A percentile compares a stretch with the other conserved stretches of the same genome.
These are phyloP conservation scores for Heterodera schachtii DNA, from an alignment of 1,140 invertebrate genomes.

Conservation along the genomic window DNA sequence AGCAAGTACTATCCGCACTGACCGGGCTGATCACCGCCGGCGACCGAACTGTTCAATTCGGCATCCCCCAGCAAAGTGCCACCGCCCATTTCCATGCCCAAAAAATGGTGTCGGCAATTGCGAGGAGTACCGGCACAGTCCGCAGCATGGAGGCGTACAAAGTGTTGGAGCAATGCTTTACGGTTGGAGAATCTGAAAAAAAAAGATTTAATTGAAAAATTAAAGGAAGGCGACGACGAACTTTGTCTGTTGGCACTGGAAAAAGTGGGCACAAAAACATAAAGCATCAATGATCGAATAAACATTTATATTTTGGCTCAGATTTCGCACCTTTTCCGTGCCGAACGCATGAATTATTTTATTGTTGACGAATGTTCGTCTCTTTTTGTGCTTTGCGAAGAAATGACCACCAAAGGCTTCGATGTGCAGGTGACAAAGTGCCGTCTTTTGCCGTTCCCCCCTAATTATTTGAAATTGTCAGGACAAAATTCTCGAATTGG, in stretches of 20 bases:
- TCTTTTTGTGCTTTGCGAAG: slow-evolving; percentile 90
- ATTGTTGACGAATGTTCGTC: slow-evolving; percentile 94
- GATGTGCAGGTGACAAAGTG: slow-evolving; percentile 77
- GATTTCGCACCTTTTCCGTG: slow-evolving; percentile 92
- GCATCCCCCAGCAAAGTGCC: slow-evolving; percentile 31
- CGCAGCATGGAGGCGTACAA: slow-evolving; percentile 56
- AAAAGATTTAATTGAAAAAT: background rate
- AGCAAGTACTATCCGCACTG: slow-evolving; percentile 53
- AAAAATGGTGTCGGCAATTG: slow-evolving; percentile 40
- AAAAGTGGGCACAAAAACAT: slow-evolving; percentile 20
- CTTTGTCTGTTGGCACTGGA: slow-evolving; percentile 86
- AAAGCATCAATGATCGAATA: background rate
- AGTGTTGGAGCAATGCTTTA: slow-evolving; percentile 58
- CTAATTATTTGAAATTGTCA: slow-evolving; percentile 57
- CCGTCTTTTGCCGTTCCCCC: background rate
- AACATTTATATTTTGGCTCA: slow-evolving; percentile 67
- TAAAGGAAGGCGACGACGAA: slow-evolving; percentile 45
- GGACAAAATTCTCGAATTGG: slow-evolving; percentile 89
- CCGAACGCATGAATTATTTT: slow-evolving; percentile 97
- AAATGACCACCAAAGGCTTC: slow-evolving; percentile 83
- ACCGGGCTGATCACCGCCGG: slow-evolving; percentile 55
- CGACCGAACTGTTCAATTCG: slow-evolving; percentile 49
- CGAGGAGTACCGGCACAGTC: slow-evolving; percentile 51
- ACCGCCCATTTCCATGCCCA: slow-evolving; percentile 54
- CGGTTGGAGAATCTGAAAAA: slow-evolving; percentile 35